phyloP scores from a whole-genome alignment of 2,113 vertebrate species.

The Corythoichthys haematopterus region DNA sequence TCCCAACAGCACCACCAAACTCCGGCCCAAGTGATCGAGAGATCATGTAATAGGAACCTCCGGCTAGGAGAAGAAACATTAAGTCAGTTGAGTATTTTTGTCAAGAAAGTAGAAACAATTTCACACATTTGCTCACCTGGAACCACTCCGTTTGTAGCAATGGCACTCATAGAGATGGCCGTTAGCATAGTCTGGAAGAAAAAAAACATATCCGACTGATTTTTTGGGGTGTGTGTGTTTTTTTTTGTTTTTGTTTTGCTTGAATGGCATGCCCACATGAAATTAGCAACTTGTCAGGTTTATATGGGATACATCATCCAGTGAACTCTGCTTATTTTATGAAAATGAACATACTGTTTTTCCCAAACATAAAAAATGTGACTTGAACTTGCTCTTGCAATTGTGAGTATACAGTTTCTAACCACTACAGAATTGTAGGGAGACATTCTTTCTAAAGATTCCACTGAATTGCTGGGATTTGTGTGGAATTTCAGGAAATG shows the following conservation, averaged over 20 bases:
- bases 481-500: slow-evolving; percentile 9
- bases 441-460: background rate
- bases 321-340: background rate
- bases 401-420: background rate
- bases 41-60: slow-evolving; percentile 99
- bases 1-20: slow-evolving; percentile 95
- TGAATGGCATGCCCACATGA: too few species aligned
- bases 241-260: too few species aligned
- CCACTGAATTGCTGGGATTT: background rate
- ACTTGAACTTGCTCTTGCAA: background rate
- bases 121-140: slow-evolving; percentile 78
- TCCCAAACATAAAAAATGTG: background rate
- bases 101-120: background rate
- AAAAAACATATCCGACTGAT: background rate
- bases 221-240: too few species aligned
- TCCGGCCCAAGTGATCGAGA: slow-evolving; percentile 95
- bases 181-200: slow-evolving; percentile 92
- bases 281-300: background rate
- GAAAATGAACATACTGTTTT: background rate
- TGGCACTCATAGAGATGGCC: slow-evolving; percentile 98
- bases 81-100: background rate
- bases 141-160: slow-evolving; percentile 96
- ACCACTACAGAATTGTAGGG: background rate
- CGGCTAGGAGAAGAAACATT: slow-evolving; percentile 71
- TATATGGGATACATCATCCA: background rate